Percentiles rank a stretch among this genome's conserved stretches.
Evolutionary conservation across 2,888 invertebrate species (phyloP).

Genomic region (Ochropleura plecta): DNA sequence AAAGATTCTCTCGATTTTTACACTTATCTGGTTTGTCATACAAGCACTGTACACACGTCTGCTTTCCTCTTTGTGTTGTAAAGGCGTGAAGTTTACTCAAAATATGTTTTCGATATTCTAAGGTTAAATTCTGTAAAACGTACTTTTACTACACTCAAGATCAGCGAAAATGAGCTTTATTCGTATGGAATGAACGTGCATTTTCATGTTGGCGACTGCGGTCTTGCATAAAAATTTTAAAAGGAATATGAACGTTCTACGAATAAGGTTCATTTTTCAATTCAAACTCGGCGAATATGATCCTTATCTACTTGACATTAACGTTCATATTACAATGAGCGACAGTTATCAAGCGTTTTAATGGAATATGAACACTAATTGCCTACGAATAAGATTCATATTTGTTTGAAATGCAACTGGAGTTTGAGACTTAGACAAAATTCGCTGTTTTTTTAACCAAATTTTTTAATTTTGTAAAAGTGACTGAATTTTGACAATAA

Average conservation of each 20-base stretch:
- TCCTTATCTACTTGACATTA: no score
- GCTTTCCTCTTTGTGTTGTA: accelerated
- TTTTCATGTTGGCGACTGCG: not conserved
- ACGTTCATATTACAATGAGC: no score
- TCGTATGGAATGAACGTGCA: not conserved
- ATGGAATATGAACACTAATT: no score
- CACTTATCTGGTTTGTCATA: not conserved
- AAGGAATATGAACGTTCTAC: not conserved
- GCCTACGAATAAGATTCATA: no score
- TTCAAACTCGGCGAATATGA: no score
- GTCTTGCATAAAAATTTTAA: not conserved
- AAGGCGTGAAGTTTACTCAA: not conserved
- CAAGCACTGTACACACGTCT: not conserved
- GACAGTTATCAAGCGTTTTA: no score
- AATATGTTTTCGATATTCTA: not conserved
- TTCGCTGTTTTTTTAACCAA: not conserved
- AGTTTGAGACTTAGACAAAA: not conserved
- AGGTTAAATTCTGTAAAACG: not conserved
- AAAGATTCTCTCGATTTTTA: slow-evolving; percentile 5
- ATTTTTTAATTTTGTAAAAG: slow-evolving; percentile 1
- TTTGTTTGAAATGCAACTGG: not conserved
- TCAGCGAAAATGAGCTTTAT: not conserved
- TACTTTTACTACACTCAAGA: not conserved
- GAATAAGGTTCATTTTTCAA: not conserved
- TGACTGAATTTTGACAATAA: slow-evolving; percentile 52